These are phyloP conservation scores for Acrobasis consociella DNA, from an alignment of 2,888 invertebrate genomes.

Conservation along the genomic window DNA sequence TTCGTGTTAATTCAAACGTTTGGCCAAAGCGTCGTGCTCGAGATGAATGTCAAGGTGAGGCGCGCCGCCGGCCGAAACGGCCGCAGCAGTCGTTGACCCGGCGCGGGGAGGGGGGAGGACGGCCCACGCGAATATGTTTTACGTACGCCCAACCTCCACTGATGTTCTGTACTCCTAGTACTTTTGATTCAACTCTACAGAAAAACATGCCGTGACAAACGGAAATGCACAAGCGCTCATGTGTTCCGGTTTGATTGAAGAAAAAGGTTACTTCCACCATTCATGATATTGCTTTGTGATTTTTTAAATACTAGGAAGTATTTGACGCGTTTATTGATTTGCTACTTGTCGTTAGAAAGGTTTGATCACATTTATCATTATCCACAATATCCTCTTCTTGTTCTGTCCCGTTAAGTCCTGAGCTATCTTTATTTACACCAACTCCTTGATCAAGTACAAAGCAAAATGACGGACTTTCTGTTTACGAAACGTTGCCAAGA, in stretches of 20 bases:
- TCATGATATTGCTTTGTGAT: background rate
- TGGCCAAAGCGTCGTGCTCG: constrained; percentile 72
- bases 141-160: constrained; percentile 67
- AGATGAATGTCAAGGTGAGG: constrained; percentile 83
- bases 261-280: background rate
- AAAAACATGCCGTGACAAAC: constrained; percentile 3
- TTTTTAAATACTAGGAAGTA: background rate
- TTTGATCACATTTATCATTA: background rate
- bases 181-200: constrained; percentile 38
- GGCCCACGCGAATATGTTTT: constrained; percentile 79
- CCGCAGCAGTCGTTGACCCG: constrained; percentile 76
- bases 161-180: constrained; percentile 70
- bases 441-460: constrained; percentile 21
- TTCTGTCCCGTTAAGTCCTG: background rate
- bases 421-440: background rate
- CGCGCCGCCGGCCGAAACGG: constrained; percentile 79
- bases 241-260: background rate
- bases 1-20: constrained; percentile 72
- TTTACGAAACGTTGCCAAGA: constrained; percentile 49
- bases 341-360: background rate
- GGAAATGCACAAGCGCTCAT: background rate
- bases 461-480: constrained; percentile 40
- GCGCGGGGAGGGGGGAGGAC: constrained; percentile 56
- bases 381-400: background rate
- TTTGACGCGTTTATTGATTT: background rate